Conservation (phyloP, 2,888 invertebrate species). For the Podotricha telesiphe region DNA sequence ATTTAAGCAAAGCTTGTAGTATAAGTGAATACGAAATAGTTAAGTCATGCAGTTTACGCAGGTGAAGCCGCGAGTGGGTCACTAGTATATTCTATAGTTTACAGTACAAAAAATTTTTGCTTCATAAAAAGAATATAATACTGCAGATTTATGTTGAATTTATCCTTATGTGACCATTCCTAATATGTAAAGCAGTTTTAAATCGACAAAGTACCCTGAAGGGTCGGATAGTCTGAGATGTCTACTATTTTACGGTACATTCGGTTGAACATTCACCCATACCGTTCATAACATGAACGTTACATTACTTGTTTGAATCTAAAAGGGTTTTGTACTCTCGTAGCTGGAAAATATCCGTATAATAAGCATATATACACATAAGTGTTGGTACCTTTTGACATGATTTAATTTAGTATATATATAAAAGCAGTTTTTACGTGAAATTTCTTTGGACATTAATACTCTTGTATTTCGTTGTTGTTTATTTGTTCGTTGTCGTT, state of each 20-base stretch:
- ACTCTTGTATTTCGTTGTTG: no score
- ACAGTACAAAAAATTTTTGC: background rate
- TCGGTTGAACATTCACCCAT: slow-evolving; percentile 2
- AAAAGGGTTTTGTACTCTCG: slow-evolving; percentile 12
- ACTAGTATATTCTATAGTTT: no score
- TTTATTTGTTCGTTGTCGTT: no score
- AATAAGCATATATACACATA: background rate
- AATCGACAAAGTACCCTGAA: slow-evolving; percentile 8
- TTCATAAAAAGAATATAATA: background rate
- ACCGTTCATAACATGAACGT: slow-evolving; percentile 16
- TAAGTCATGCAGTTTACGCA: no score
- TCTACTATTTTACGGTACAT: slow-evolving; percentile 27
- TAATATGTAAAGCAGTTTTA: slow-evolving; percentile 14
- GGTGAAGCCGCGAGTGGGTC: no score
- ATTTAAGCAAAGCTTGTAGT: no score
- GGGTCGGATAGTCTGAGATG: slow-evolving; percentile 21
- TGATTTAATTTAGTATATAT: background rate
- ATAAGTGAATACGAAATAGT: no score
- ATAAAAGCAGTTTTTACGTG: background rate
- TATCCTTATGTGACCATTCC: background rate
- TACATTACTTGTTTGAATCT: slow-evolving; percentile 10
- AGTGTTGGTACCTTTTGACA: background rate
- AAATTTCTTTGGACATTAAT: no score
- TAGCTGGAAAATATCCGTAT: background rate
- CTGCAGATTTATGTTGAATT: background rate